Conservation (phyloP, 2,888 invertebrate genomes). For the Scaptomyza tumidula region DNA sequence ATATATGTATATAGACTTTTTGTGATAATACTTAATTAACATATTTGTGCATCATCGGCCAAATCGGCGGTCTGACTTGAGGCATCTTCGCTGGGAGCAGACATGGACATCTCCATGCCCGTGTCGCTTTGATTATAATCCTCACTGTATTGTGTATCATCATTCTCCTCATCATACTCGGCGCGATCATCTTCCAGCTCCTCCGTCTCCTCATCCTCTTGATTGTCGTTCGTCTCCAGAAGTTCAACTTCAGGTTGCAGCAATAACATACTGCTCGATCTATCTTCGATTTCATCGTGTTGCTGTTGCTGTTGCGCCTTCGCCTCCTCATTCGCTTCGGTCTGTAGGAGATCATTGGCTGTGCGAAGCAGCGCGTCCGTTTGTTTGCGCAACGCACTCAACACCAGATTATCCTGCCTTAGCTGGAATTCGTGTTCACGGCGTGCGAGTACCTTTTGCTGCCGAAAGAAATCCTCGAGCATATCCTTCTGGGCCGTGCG, state of each 20-base stretch:
- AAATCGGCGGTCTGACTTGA: slow-evolving; percentile 23
- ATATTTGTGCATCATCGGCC: slow-evolving; percentile 48
- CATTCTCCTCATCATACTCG: slow-evolving; percentile 20
- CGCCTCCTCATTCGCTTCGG: not conserved
- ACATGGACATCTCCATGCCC: slow-evolving; percentile 31
- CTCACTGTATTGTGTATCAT: slow-evolving; percentile 38
- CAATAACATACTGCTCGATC: not conserved
- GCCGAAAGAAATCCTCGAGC: slow-evolving; percentile 81
- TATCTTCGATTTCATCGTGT: slow-evolving; percentile 20
- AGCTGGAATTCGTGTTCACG: slow-evolving; percentile 83
- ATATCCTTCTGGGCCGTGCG: slow-evolving; percentile 80
- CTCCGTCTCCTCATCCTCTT: slow-evolving; percentile 46
- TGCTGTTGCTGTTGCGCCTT: not conserved
- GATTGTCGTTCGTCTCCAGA: slow-evolving; percentile 18
- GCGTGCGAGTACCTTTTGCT: slow-evolving; percentile 81
- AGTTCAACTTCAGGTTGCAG: slow-evolving; percentile 41
- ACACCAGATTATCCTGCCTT: slow-evolving; percentile 78
- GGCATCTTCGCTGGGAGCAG: slow-evolving; percentile 45
- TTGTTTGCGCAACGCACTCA: slow-evolving; percentile 82
- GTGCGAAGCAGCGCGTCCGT: slow-evolving; percentile 73
- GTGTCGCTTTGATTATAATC: slow-evolving; percentile 45
- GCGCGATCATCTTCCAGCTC: slow-evolving; percentile 8
- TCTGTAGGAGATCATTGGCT: slow-evolving; percentile 59
- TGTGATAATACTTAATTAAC: slow-evolving; percentile 65
- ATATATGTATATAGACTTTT: slow-evolving; percentile 22